A percentile compares a stretch with the other conserved stretches of the same genome.
Conservation (phyloP, 2,113 vertebrate genomes). For the Oenanthe oenanthe region DNA sequence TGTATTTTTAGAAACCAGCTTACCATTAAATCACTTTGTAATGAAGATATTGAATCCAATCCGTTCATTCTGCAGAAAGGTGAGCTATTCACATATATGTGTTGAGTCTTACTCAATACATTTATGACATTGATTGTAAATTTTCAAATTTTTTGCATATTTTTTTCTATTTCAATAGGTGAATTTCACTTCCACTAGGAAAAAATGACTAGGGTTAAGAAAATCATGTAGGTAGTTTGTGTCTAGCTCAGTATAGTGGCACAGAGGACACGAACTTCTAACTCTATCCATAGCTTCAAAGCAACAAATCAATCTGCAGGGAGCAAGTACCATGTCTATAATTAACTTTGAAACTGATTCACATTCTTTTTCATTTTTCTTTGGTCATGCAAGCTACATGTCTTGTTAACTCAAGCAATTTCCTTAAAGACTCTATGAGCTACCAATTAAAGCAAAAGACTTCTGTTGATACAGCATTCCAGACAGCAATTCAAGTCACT, state of each 20-base stretch:
- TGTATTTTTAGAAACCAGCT: neutral
- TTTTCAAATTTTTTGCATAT: neutral
- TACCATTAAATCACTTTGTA: neutral
- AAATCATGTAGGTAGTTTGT: neutral
- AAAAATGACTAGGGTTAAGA: neutral
- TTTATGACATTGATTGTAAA: neutral
- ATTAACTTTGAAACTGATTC: neutral
- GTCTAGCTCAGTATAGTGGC: neutral
- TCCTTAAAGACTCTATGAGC: neutral
- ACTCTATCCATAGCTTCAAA: neutral
- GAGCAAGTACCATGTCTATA: neutral
- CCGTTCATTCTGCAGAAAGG: neutral
- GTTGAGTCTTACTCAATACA: neutral
- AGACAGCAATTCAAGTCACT: neutral
- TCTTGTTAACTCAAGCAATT: neutral
- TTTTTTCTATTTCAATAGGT: neutral
- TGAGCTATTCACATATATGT: neutral
- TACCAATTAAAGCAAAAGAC: neutral
- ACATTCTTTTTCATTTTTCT: neutral
- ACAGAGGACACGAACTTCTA: neutral
- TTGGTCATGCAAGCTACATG: neutral
- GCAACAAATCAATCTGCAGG: neutral
- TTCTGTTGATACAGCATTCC: neutral
- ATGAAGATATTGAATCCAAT: neutral
- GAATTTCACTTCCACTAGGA: neutral